Percentiles rank a stretch among this genome's conserved stretches.
phyloP scores from a whole-genome alignment of 1,140 invertebrate genomes.

The Prorops nasuta region DNA sequence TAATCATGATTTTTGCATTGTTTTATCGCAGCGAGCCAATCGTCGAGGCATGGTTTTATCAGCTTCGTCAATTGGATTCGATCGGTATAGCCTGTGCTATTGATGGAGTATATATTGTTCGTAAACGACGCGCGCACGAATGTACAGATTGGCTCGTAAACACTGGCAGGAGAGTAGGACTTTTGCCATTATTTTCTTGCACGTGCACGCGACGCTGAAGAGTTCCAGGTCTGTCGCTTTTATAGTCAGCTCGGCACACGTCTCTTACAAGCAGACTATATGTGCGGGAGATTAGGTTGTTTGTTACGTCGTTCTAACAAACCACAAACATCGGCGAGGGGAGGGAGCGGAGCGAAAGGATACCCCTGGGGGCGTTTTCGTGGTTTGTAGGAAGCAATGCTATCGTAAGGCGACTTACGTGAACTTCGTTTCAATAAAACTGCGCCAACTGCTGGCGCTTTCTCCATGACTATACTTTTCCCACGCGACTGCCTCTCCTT shows the following conservation, averaged over 20 bases:
- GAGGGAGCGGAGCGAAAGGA: conserved; percentile 17
- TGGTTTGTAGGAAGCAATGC: too few relatives aligned
- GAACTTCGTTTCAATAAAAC: conserved; percentile 27
- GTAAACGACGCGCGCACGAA: too few relatives aligned
- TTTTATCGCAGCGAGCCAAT: too few relatives aligned
- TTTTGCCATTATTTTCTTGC: not conserved
- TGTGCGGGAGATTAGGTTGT: conserved; percentile 51
- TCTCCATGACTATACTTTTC: too few relatives aligned
- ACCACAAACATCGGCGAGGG: conserved; percentile 32
- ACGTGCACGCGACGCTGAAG: conserved; percentile 10
- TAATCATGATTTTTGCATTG: too few relatives aligned
- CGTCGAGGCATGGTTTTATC: too few relatives aligned
- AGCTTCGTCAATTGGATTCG: too few relatives aligned
- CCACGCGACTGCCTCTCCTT: too few relatives aligned
- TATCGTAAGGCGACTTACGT: conserved; percentile 12
- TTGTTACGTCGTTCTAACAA: conserved; percentile 51
- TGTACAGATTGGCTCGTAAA: not conserved
- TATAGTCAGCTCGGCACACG: conserved; percentile 39
- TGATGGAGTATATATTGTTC: too few relatives aligned
- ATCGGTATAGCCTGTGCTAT: too few relatives aligned
- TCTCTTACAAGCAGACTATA: conserved; percentile 42
- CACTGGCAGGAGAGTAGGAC: not conserved
- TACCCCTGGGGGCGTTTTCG: conserved; percentile 22
- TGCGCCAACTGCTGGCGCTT: too few relatives aligned
- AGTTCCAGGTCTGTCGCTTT: conserved; percentile 29